Evolutionary conservation across 2,797 vertebrate genomes (phyloP).

Genomic region (Orestias chungarensis): DNA sequence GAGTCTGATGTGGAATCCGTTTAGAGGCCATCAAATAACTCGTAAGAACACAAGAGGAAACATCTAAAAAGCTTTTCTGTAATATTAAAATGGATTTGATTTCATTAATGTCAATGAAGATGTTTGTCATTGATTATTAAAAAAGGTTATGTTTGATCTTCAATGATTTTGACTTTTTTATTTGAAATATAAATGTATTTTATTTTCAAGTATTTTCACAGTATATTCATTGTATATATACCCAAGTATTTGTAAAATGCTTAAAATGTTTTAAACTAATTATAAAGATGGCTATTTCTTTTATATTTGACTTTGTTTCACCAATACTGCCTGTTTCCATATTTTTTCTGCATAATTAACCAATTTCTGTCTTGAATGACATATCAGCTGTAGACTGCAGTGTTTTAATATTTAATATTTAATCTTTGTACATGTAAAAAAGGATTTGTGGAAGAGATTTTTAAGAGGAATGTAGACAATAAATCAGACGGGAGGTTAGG

Average conservation of each 20-base stretch:
- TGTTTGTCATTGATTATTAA: neutral
- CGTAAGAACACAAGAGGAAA: neutral
- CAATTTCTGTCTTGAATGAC: constrained; percentile 1
- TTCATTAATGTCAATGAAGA: neutral
- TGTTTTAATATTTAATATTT: constrained; percentile 2
- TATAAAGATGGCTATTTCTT: neutral
- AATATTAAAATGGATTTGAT: neutral
- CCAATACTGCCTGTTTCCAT: neutral
- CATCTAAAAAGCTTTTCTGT: neutral
- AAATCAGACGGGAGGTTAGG: constrained; percentile 12
- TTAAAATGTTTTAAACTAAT: neutral
- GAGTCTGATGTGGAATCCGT: neutral
- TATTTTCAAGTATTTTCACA: too few species aligned
- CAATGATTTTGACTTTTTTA: neutral
- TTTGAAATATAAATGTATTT: neutral
- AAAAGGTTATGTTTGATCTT: neutral
- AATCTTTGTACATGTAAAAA: constrained; percentile 5
- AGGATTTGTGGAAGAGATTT: neutral
- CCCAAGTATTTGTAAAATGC: constrained; percentile 1
- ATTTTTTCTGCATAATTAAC: neutral
- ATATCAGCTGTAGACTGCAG: neutral
- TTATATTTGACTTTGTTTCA: neutral
- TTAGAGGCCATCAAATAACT: neutral
- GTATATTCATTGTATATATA: neutral
- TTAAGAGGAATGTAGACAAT: constrained; percentile 14